Percentiles rank a stretch among this genome's conserved stretches.
Conservation (phyloP, 2,797 vertebrate species). For the Huso huso region DNA sequence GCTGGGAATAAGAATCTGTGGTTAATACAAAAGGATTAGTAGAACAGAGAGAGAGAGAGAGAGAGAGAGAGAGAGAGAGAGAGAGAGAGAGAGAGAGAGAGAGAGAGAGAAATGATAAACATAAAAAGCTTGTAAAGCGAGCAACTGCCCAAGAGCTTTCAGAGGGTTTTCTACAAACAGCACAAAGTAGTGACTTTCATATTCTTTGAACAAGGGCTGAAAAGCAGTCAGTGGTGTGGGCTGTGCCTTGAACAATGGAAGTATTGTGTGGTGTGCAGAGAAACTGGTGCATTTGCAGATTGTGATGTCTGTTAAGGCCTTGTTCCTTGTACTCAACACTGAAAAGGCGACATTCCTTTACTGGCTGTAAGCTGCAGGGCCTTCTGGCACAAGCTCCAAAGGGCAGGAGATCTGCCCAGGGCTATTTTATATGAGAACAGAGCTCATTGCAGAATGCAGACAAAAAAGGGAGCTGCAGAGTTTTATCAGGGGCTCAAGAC, state of each 20-base stretch:
- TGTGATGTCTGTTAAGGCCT: conserved; percentile 44
- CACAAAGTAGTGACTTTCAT: conserved; percentile 31
- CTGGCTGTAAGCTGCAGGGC: conserved; percentile 28
- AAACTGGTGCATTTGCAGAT: conserved; percentile 49
- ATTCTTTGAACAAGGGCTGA: conserved; percentile 25
- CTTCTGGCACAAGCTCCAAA: conserved; percentile 35
- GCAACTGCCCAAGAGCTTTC: conserved; percentile 24
- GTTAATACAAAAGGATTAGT: no score
- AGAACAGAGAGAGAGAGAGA: no score
- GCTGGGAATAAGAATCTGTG: no score
- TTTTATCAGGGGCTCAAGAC: not conserved
- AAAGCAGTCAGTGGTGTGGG: conserved; percentile 20
- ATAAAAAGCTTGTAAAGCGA: conserved; percentile 10
- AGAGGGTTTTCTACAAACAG: conserved; percentile 18
- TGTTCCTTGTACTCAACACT: conserved; percentile 52
- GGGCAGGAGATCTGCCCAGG: conserved; percentile 2
- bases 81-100: not conserved
- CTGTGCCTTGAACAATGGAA: conserved; percentile 41
- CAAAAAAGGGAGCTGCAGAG: no score
- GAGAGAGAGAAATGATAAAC: not conserved
- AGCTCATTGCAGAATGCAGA: not conserved
- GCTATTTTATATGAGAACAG: not conserved
- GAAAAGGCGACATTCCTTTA: conserved; percentile 55
- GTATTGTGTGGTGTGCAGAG: conserved; percentile 47
- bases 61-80: no score